These are phyloP conservation scores for Macrotrachela quadricornifera DNA, from an alignment of 1,140 invertebrate species.

Conservation along the genomic window DNA sequence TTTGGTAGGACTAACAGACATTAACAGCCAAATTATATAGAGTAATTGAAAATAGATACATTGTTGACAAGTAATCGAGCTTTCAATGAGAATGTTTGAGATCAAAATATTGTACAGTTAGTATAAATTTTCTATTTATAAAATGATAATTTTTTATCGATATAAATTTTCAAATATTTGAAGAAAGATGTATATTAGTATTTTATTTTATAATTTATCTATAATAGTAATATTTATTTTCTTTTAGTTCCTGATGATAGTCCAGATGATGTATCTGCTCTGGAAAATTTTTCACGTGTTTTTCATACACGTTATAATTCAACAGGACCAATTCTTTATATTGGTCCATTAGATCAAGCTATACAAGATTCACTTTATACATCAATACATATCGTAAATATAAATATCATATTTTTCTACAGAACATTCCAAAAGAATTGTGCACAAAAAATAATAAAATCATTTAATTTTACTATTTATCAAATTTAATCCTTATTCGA, in stretches of 20 bases:
- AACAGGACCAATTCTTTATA: slow-evolving; percentile 52
- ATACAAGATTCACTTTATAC: slow-evolving; percentile 57
- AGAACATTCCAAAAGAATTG: no score
- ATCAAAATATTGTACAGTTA: no score
- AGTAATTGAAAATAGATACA: no score
- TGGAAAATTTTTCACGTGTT: slow-evolving; percentile 59
- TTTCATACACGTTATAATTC: slow-evolving; percentile 40
- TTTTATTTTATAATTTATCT: no score
- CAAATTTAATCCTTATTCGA: no score
- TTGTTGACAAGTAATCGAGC: no score
- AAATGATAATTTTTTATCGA: slow-evolving; percentile 7
- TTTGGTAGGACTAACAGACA: no score
- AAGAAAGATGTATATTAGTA: no score
- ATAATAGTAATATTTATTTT: no score
- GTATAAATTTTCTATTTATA: background rate
- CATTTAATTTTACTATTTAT: background rate
- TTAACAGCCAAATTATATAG: no score
- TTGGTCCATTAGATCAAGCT: slow-evolving; percentile 65
- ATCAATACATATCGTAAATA: background rate
- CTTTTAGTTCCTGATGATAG: slow-evolving; percentile 58
- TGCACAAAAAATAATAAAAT: background rate
- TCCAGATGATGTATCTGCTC: slow-evolving; percentile 57
- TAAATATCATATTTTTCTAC: background rate
- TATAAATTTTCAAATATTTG: no score
- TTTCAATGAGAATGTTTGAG: no score